Conservation (phyloP, 1,140 invertebrate species). For the Lethrus apterus region DNA sequence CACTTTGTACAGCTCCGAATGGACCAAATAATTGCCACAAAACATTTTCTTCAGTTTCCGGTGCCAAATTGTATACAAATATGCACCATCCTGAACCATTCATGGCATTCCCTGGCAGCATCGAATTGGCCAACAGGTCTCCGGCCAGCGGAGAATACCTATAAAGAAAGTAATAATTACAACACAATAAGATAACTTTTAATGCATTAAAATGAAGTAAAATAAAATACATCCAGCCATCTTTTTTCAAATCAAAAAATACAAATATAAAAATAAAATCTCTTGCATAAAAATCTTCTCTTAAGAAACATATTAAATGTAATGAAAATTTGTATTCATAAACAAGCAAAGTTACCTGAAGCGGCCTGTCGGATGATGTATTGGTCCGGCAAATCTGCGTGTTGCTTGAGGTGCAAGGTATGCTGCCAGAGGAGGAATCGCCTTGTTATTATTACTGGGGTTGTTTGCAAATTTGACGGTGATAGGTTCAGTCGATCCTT, state of each 20-base stretch:
- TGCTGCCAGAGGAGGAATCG: constrained; percentile 83
- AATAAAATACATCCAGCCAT: no score
- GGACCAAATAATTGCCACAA: constrained; percentile 99
- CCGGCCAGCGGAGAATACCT: constrained; percentile 93
- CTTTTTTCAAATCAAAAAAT: no score
- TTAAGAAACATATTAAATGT: no score
- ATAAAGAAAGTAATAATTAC: no score
- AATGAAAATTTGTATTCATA: no score
- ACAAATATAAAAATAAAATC: no score
- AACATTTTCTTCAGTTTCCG: constrained; percentile 97
- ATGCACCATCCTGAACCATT: constrained; percentile 93
- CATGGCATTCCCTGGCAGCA: constrained; percentile 75
- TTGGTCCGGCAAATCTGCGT: constrained; percentile 82
- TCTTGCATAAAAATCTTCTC: no score
- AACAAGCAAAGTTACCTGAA: constrained; percentile 62
- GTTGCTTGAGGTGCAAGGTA: constrained; percentile 79
- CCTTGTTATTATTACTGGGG: constrained; percentile 90
- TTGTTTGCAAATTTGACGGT: constrained; percentile 99
- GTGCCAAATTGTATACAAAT: constrained; percentile 97
- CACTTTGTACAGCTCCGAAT: constrained; percentile 96
- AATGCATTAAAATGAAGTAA: no score
- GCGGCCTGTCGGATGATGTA: constrained; percentile 85
- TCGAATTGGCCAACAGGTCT: constrained; percentile 80
- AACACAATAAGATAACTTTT: no score
- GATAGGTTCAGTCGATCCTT: constrained; percentile 92